A percentile compares a stretch with the other conserved stretches of the same genome.
Conservation (phyloP, 30 jellyfish, hydroid and myxozoan species). For the Sanderia malayensis region DNA sequence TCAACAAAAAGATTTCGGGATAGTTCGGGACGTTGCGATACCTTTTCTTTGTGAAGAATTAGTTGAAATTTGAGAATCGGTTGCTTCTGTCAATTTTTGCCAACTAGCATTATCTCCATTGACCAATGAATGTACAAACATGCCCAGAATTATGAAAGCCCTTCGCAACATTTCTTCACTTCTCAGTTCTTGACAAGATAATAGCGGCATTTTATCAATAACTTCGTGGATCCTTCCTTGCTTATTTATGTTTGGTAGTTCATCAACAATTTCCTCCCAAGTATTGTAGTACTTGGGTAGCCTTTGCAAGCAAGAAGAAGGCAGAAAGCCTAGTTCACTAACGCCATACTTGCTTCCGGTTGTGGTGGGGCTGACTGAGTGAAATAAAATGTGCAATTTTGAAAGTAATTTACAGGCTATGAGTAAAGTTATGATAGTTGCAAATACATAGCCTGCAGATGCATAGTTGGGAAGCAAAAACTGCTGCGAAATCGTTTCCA, state of each 20-base stretch:
- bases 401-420: no score
- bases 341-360: constrained; percentile 18
- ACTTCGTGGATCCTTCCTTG: constrained; percentile 5
- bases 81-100: constrained; percentile 16
- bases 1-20: no score
- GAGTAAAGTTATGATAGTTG: no score
- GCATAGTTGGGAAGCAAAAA: no score
- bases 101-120: constrained; percentile 39
- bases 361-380: no score
- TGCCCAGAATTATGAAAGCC: constrained; percentile 45
- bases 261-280: constrained; percentile 33
- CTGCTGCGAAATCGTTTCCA: no score
- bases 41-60: no score
- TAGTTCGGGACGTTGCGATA: no score
- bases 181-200: constrained; percentile 19
- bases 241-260: constrained; percentile 37
- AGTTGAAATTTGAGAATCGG: no score
- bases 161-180: constrained; percentile 25
- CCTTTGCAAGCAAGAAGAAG: constrained; percentile 8
- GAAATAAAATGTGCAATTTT: no score
- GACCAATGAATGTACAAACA: constrained; percentile 50
- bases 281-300: constrained; percentile 17
- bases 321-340: constrained; percentile 31
- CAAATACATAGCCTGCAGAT: no score
- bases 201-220: constrained; percentile 6